A percentile compares a stretch with the other conserved stretches of the same genome.
phyloP scores from a whole-genome alignment of 2,113 vertebrate genomes.

The Plecotus auritus region DNA sequence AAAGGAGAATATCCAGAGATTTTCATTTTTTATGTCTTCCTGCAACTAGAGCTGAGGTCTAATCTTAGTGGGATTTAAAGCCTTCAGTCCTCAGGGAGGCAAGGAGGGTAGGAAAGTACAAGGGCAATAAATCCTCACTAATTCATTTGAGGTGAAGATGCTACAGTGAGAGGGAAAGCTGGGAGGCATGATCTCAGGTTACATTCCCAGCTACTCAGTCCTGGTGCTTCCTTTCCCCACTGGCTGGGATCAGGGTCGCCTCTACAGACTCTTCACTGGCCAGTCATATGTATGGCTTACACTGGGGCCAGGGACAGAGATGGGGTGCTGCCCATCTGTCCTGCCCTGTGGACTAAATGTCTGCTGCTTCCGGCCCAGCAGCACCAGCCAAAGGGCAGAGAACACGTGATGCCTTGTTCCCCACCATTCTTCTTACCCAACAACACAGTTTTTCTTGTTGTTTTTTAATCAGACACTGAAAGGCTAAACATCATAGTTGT shows the following conservation, averaged over 20 bases:
- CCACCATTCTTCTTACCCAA: not conserved
- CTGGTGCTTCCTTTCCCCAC: not conserved
- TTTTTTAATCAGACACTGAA: not conserved
- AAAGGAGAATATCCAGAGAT: not conserved
- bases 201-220: not conserved
- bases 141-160: conserved; percentile 25
- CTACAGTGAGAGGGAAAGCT: not conserved
- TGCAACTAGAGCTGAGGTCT: conserved; percentile 32
- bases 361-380: not conserved
- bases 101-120: not conserved
- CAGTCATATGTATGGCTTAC: not conserved
- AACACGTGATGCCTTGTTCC: not conserved
- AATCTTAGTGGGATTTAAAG: conserved; percentile 50
- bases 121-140: conserved; percentile 50
- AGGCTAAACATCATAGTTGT: not conserved
- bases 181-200: not conserved
- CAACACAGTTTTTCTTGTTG: not conserved
- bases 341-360: not conserved
- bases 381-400: not conserved
- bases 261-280: not conserved
- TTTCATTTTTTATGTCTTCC: conserved; percentile 49
- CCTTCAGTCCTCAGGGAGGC: conserved; percentile 18
- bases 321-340: not conserved
- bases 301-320: not conserved
- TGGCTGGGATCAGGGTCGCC: too few species aligned